Evolutionary conservation across 2,888 invertebrate genomes (phyloP).

Genomic region (Chrysolina americana): DNA sequence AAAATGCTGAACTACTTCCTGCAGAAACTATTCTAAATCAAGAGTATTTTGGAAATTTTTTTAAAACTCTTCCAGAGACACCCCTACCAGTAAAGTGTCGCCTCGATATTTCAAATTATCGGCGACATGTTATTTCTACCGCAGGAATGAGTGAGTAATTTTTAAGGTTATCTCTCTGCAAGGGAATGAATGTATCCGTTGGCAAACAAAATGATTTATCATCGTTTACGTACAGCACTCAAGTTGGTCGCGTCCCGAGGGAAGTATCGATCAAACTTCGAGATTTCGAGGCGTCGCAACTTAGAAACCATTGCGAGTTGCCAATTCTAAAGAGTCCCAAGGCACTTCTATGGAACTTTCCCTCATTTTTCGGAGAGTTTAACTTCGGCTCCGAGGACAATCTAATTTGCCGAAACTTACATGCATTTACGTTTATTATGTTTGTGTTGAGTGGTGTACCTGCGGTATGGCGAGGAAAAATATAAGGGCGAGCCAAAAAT

Average conservation of each 20-base stretch:
- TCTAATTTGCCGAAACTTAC: background rate
- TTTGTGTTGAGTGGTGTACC: conserved; percentile 1
- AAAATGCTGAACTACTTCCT: too few species aligned
- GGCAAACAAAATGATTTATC: conserved; percentile 24
- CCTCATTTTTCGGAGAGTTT: background rate
- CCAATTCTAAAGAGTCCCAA: conserved; percentile 11
- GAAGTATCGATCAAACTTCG: conserved; percentile 35
- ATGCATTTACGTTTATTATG: background rate
- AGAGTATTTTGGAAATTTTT: too few species aligned
- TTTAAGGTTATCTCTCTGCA: conserved; percentile 16
- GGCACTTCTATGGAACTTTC: background rate
- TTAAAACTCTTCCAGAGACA: background rate
- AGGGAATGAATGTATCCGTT: conserved; percentile 18
- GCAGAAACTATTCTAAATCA: too few species aligned
- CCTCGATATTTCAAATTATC: background rate
- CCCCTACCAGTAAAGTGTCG: background rate
- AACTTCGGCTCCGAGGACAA: background rate
- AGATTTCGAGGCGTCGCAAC: conserved; percentile 25
- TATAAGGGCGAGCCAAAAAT: background rate
- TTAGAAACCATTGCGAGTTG: conserved; percentile 26
- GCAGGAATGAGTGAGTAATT: conserved; percentile 19
- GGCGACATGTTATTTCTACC: background rate
- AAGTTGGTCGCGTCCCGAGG: conserved; percentile 23
- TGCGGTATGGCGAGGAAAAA: background rate
- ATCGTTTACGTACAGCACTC: conserved; percentile 18